Base-by-base conservation (phyloP, 2,797 vertebrate species). In the Sorex maritimensis region DNA sequence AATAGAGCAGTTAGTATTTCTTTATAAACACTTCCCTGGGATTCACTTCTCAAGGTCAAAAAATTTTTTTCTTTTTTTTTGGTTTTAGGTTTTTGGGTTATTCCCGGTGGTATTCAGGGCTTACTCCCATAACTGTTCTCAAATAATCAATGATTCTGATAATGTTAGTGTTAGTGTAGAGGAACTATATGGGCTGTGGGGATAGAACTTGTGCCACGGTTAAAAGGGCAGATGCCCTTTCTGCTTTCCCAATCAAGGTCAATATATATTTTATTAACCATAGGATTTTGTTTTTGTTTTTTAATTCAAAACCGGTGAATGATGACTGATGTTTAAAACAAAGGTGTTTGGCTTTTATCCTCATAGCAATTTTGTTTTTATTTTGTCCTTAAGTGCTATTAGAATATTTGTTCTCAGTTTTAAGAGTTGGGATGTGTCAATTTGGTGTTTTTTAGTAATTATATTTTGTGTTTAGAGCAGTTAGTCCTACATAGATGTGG, bases 401-500 rank as follows among this genome's bases (percentile, higher is more conserved):
- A 95, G 92, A 95, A 77, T 15, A 91, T 67, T 3, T 5, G 0
- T 67, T 7, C 73, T 83, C 14, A 77, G 26, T 85, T 5, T 19
- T 58, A 69, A 96, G 86, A 6, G 81, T 81, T 74, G 8, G 11
- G 67, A 86, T 61, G 0, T 8, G 7, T 93, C 63, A 44, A 52
- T 52, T 52, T 28, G 34, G 34, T 34, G n/a, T 0, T 49, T 67
- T 85, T 0, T 0, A 93, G 49, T 72, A 88, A 93, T 94, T 96
- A 73, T 58, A 6, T 68, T 96, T 12, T 23, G 30, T 6, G 75
- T 30, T 89, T 65, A n/a, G 23, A 90, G 12, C 4, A 75, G 2
- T 93, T 95, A 92, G 12, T 14, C 10, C 15, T 93, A 41, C 21
- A 88, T 69, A 95, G 94, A 92, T 75, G n/a, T 91, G 17, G 12